A percentile compares a stretch with the other conserved stretches of the same genome.
phyloP scores from a whole-genome alignment of 2,797 vertebrate genomes.

The Trichosurus vulpecula region DNA sequence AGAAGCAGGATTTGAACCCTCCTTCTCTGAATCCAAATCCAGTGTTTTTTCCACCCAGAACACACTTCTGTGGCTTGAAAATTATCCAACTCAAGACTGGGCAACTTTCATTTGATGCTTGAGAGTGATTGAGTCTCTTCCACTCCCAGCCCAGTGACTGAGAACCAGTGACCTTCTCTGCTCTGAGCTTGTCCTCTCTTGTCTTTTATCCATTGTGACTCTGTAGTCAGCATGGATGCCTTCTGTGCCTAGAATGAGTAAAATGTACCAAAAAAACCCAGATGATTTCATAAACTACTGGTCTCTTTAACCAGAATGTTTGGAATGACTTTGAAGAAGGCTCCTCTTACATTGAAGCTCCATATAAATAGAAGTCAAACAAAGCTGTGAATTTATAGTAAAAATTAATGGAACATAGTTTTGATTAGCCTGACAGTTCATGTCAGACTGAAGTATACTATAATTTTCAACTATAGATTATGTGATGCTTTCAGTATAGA shows the following conservation, averaged over 20 bases:
- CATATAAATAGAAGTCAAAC: background rate
- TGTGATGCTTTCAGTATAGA: conserved; percentile 9
- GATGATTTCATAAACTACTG: background rate
- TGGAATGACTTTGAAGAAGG: background rate
- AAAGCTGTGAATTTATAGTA: conserved; percentile 29
- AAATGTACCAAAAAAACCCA: background rate
- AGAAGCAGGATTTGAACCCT: background rate
- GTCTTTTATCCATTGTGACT: background rate
- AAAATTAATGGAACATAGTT: conserved; percentile 43
- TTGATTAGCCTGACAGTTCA: conserved; percentile 12
- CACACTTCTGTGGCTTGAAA: background rate
- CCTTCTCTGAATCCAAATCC: background rate
- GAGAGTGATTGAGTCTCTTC: background rate
- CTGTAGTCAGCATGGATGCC: background rate
- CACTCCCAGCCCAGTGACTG: background rate
- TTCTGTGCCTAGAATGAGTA: background rate
- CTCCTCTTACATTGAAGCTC: background rate
- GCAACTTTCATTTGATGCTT: background rate
- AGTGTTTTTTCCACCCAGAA: background rate
- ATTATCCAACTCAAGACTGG: background rate
- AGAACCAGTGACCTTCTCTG: background rate
- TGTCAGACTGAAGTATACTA: conserved; percentile 24
- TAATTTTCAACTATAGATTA: background rate
- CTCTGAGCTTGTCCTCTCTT: background rate
- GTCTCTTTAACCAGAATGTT: background rate